Evolutionary conservation across 2,113 vertebrate species (phyloP), one percentile per base, ranked within the genome.

Genomic region (Okapia johnstoni): DNA sequence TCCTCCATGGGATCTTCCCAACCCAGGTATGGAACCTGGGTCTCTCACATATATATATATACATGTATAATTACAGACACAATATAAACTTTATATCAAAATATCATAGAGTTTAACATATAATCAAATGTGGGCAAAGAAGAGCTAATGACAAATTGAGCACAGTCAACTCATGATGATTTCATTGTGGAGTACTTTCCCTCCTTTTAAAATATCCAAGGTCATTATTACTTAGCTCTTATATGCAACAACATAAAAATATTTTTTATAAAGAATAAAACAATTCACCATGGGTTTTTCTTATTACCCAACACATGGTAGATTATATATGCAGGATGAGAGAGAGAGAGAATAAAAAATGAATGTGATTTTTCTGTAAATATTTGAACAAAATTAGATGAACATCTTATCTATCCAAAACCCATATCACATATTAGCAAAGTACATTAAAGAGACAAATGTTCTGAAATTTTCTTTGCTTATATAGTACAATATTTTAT

Each of bases 101-200:
- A 33, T 70, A 80, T 43, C 46, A 96, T 26, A 70, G 21, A 95
- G 40, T 84, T 95, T 73, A 89, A 80, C 48, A 77, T 48, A 43
- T 90, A 97, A 95, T 81, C 36, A 98, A 46, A 90, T 60, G 80
- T 91, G 30, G 3, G 95, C 55, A 94, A 66, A 97, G 52, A 88
- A 88, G 95, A 90, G 23, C 30, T 87, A 95, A 50, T 73, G 81
- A 52, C 30, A 92, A 95, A 81, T 92, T 96, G 77, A 96, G 21
- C 55, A 95, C 3, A 70, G 40, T 87, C 28, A 91, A 16, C 50
- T 46, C 52, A 17, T 85, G 46, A 76, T 94, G 10, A 97, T 77
- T 94, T 93, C 17, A 88, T 83, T 77, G 52, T 88, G 90, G 57
- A 13, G 17, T 94, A 95, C 90, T 85, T 87, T 12, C 3, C 21